phyloP scores from a whole-genome alignment of 2,888 invertebrate species.

The Pelosia muscerda region DNA sequence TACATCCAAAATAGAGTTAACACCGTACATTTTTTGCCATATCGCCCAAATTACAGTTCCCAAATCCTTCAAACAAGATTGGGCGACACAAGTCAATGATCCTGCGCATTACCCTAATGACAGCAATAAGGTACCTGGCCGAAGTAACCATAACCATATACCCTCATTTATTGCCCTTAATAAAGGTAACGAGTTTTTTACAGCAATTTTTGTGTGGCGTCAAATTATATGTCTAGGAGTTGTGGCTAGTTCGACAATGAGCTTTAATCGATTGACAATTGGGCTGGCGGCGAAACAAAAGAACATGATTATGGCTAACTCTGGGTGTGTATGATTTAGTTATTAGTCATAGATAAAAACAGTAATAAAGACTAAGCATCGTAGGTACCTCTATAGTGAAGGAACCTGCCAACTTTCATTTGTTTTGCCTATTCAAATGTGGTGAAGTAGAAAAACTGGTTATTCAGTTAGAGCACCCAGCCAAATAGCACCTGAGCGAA shows the following conservation, averaged over 20 bases:
- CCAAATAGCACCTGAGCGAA: too few species aligned
- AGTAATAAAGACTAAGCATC: not conserved
- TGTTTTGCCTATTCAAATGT: too few species aligned
- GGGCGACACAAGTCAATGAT: conserved; percentile 68
- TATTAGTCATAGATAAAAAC: conserved; percentile 9
- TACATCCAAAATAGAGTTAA: conserved; percentile 11
- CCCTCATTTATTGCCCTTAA: conserved; percentile 80
- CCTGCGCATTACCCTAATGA: conserved; percentile 73
- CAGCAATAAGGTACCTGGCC: conserved; percentile 65
- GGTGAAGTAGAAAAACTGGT: too few species aligned
- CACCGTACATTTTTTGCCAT: conserved; percentile 38
- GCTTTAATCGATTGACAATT: conserved; percentile 51
- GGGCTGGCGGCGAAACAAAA: conserved; percentile 12
- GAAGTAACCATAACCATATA: conserved; percentile 65
- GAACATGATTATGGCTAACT: conserved; percentile 8
- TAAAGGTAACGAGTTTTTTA: conserved; percentile 80
- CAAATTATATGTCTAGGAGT: conserved; percentile 72
- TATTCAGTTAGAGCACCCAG: too few species aligned
- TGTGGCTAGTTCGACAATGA: conserved; percentile 41
- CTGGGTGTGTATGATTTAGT: conserved; percentile 25
- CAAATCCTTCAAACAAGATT: conserved; percentile 42
- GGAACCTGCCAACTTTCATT: not conserved
- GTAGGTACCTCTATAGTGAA: not conserved
- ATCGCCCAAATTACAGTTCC: conserved; percentile 42
- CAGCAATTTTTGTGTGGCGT: conserved; percentile 57